Conservation (phyloP, 2,113 vertebrate genomes). For the Laticauda laticaudata region DNA sequence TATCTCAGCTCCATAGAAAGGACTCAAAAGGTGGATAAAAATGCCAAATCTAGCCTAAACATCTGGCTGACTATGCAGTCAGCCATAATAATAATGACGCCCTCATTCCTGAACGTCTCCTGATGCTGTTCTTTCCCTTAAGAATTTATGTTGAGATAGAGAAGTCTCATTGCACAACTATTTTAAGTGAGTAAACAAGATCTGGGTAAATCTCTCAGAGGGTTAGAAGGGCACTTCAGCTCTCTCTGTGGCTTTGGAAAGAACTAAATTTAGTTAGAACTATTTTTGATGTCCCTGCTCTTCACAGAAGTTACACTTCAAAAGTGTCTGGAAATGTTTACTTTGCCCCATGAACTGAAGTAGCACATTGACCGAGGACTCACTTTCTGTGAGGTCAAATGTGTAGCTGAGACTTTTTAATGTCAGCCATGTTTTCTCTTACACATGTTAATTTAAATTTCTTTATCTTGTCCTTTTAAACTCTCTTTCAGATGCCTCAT, state of each 20-base stretch:
- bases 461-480: background rate
- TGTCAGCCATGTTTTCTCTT: background rate
- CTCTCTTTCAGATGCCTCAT: constrained; percentile 74
- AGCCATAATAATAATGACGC: background rate
- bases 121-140: background rate
- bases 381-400: background rate
- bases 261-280: background rate
- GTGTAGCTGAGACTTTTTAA: background rate
- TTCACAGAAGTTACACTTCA: background rate
- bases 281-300: background rate
- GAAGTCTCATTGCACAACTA: background rate
- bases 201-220: background rate
- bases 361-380: background rate
- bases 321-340: background rate
- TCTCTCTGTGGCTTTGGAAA: background rate
- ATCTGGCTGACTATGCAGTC: too few species aligned
- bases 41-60: too few species aligned
- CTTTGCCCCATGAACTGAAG: background rate
- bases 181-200: background rate
- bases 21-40: too few species aligned
- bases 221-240: background rate
- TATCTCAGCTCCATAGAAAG: too few species aligned
- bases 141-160: background rate
- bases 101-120: background rate
- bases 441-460: background rate